These are phyloP conservation scores for Nycteola revayana DNA, from an alignment of 2,888 invertebrate species.

Conservation along the genomic window DNA sequence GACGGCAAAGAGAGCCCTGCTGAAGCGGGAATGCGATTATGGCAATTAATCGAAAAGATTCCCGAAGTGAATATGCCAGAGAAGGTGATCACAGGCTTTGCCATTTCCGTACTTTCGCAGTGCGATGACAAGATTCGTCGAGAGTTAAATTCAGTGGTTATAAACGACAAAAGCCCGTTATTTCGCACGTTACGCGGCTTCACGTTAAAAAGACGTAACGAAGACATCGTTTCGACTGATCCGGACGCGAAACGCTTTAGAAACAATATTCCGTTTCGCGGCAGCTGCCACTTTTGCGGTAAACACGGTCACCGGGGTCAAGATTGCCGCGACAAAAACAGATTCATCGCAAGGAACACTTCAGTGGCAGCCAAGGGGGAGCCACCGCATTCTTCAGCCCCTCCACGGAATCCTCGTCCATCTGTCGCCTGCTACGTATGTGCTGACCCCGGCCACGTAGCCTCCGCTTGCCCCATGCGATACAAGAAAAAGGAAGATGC, in stretches of 20 bases:
- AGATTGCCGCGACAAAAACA: neutral
- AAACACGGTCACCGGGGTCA: neutral
- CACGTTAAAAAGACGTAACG: neutral
- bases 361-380: neutral
- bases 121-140: constrained; percentile 1
- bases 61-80: no score
- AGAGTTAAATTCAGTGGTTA: constrained; percentile 1
- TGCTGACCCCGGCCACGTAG: constrained; percentile 1
- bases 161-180: constrained; percentile 2
- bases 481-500: constrained; percentile 1
- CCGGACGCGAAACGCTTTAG: neutral
- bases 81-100: no score
- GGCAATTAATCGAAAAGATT: constrained; percentile 20
- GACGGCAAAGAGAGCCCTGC: constrained; percentile 14
- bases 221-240: neutral
- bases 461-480: neutral
- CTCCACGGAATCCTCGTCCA: neutral
- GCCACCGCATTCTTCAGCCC: neutral
- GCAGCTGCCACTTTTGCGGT: constrained; percentile 1
- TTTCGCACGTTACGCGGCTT: constrained; percentile 1
- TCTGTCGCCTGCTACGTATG: constrained; percentile 4
- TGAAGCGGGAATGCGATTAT: constrained; percentile 21
- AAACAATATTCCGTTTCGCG: neutral
- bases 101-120: constrained; percentile 10
- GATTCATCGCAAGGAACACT: neutral